Conservation (phyloP, 2,113 vertebrate genomes). For the Nerophis ophidion region DNA sequence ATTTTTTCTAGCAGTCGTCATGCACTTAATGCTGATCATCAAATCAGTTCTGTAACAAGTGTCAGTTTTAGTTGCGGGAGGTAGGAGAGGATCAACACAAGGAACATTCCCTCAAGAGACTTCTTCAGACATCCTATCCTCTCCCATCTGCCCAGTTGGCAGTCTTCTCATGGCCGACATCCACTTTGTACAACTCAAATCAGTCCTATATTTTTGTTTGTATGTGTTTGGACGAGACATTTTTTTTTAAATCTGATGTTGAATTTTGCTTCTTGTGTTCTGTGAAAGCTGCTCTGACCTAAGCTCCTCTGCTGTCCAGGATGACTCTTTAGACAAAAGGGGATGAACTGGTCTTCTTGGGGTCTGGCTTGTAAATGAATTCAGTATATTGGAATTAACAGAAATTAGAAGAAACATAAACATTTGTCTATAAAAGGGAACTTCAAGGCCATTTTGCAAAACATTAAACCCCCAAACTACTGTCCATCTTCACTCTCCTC, state of each 20-base stretch:
- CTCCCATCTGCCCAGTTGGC: constrained; percentile 16
- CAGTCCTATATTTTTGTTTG: constrained; percentile 47
- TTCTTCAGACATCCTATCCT: constrained; percentile 9
- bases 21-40: constrained; percentile 44
- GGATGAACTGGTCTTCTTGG: constrained; percentile 9
- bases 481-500: no score
- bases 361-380: no score
- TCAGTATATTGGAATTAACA: no score
- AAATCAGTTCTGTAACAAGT: background rate
- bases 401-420: no score
- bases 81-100: constrained; percentile 42
- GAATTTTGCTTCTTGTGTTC: constrained; percentile 65
- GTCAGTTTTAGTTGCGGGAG: constrained; percentile 6
- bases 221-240: constrained; percentile 71
- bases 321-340: constrained; percentile 19
- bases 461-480: no score
- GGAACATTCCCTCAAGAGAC: constrained; percentile 47
- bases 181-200: constrained; percentile 38
- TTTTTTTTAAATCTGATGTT: constrained; percentile 66
- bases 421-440: no score
- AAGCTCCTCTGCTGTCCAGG: constrained; percentile 53
- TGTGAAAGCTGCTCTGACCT: constrained; percentile 55
- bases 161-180: constrained; percentile 29
- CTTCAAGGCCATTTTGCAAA: no score
- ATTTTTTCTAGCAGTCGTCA: constrained; percentile 42